Percentiles rank a stretch among this genome's conserved stretches.
These are phyloP conservation scores for Myiotriccus ornatus DNA, from an alignment of 2,797 vertebrate genomes.

Conservation along the genomic window DNA sequence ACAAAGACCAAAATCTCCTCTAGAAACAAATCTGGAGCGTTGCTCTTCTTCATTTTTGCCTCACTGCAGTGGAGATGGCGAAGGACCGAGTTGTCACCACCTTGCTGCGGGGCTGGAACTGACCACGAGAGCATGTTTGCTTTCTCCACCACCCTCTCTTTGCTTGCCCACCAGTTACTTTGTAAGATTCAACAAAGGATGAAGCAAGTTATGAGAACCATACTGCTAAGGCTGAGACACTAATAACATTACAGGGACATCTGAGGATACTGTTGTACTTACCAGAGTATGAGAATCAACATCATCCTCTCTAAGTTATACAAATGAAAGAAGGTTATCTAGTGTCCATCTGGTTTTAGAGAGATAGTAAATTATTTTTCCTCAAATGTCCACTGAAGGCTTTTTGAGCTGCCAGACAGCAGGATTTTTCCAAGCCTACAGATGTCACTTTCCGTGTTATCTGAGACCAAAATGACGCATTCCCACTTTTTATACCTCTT, in stretches of 20 bases:
- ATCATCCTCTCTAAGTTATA: not conserved
- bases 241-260: not conserved
- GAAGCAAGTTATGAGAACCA: not conserved
- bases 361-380: not conserved
- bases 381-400: not conserved
- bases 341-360: not conserved
- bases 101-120: not conserved
- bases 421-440: not conserved
- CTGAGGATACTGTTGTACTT: not conserved
- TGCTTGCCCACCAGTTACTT: not conserved
- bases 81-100: not conserved
- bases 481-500: not conserved
- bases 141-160: too few relatives aligned
- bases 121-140: not conserved
- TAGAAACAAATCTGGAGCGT: not conserved
- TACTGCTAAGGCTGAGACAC: not conserved
- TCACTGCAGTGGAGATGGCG: not conserved
- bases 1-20: not conserved
- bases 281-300: not conserved
- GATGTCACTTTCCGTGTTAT: not conserved
- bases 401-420: not conserved
- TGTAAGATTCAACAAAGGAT: not conserved
- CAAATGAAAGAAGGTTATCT: constrained; percentile 11
- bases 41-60: not conserved
- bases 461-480: not conserved